Base-by-base conservation (phyloP, 1,140 invertebrate genomes). In the Zaprionus ornatus region DNA sequence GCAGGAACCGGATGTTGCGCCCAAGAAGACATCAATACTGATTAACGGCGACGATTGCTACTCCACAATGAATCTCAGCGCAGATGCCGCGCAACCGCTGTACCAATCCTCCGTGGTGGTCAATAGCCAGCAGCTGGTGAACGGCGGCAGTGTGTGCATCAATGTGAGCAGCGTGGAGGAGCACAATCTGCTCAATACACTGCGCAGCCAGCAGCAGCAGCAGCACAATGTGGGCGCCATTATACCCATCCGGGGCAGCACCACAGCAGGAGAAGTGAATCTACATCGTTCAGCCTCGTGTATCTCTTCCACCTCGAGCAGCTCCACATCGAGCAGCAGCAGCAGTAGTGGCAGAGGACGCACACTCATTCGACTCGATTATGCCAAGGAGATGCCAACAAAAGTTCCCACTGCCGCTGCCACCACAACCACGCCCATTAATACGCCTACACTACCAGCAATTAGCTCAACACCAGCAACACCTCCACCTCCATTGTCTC, bases 21-120 rank as follows among this genome's bases (percentile, higher is more conserved):
- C 95, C 65, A 94, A 94, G 84, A 95, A 95, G 92, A 96, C 96
- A 4, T 97, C 96, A 6, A 96, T 96, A 74, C 92, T 96, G 91
- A 96, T 96, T 65, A 96, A 95, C 80, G 95, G 95, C 5, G 95
- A 96, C 77, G 94, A 95, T 91, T 95, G 95, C 92, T 95, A 95
- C 84, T 94, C 94, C 27, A 95, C 94, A 4, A 94, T 95, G 86
- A 95, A 95, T 80, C 94, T 95, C 1, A 94, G 93, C 35, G 94
- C 94, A 66, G 93, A 95, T 66, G 94, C 94, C 13, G 94, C 74
- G 93, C 94, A 65, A 50, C 95, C 95, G 12, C 92, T 95, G 40
- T 95, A 95, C 91, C 94, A 95, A 72, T 95, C 95, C 17, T 95
- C 95, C 2, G 95, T 95, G 40, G 94, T 95, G 35, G 95, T 95